Conservation (phyloP, 2,797 vertebrate genomes). For the Hyperoplus immaculatus region DNA sequence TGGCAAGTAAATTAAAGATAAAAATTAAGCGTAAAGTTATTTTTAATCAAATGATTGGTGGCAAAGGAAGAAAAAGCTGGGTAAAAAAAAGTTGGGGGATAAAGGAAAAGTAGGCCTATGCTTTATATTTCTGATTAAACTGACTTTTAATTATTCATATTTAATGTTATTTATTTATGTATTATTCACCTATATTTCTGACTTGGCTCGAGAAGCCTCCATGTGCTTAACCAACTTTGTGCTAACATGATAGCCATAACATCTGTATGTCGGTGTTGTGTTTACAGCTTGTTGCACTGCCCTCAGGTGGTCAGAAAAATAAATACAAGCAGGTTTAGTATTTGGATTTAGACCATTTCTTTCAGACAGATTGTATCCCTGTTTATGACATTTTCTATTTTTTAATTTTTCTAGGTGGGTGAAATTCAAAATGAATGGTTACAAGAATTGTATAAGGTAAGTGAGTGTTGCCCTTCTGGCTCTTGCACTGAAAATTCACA, state of each 20-base stretch:
- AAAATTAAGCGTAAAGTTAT: neutral
- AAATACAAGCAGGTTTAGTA: neutral
- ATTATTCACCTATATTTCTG: neutral
- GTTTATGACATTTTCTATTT: slow-evolving; percentile 24
- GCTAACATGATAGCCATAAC: neutral
- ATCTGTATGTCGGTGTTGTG: neutral
- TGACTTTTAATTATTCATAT: neutral
- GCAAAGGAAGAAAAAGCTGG: neutral
- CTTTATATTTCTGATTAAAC: neutral
- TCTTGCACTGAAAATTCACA: slow-evolving; percentile 1
- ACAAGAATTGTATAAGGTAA: slow-evolving; percentile 87
- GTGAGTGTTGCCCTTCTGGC: slow-evolving; percentile 14
- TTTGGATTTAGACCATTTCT: neutral
- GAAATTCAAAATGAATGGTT: slow-evolving; percentile 88
- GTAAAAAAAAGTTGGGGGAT: neutral
- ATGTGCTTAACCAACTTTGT: neutral
- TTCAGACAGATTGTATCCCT: neutral
- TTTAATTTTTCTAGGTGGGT: slow-evolving; percentile 76
- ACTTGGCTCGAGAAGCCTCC: neutral
- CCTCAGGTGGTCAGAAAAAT: neutral
- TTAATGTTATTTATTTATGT: neutral
- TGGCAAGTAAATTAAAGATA: neutral
- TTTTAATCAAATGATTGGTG: neutral
- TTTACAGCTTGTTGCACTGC: neutral
- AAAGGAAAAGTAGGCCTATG: neutral